Evolutionary conservation across 2,797 vertebrate genomes (phyloP), one percentile per base, ranked within the genome.

Genomic region (Scarus forsteni): DNA sequence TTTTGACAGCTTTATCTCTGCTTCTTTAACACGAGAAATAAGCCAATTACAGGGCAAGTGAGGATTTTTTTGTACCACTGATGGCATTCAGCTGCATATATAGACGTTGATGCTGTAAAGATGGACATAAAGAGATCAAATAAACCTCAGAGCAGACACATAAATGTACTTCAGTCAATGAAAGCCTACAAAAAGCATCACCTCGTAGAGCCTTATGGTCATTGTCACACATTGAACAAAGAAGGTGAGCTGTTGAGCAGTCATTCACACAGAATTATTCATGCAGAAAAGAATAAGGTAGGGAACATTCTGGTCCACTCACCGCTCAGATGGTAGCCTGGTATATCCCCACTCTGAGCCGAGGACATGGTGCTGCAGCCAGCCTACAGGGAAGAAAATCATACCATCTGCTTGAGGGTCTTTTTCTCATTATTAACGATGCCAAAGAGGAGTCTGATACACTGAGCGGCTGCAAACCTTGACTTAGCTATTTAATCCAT

Each of bases 261-360:
- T 18, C 48, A 53, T 67, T 43, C 13, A 42, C 53, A 57, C 8
- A 70, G 10, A 14, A 34, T n/a, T 14, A 53, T 9, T 10, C 34
- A 50, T 14, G 43, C 64, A 70, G 50, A 45, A 54, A 38, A 18
- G 11, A 45, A 19, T 10, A 19, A 45, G 56, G 9, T 11, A 27
- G 45, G 13, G n/a, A 66, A 53, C 15, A 61, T 8, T 39, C 5
- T n/a, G 10, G 16, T 36, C 16, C 48, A 89, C 94, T 94, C 83
- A 95, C 95, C 95, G 52, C 94, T 95, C 83, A 92, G 85, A 89
- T 93, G 95, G 91, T 95, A 95, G 87, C 93, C 92, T 65, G 94
- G 88, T 79, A 94, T 82, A 79, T 95, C 94, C 88, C 77, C 91
- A 78, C 88, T 88, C 27, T 88, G 80, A 78, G 89, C 83, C 39